Conservation (phyloP, 1,140 invertebrate genomes). For the silkworm (Bombyx mori) region DNA sequence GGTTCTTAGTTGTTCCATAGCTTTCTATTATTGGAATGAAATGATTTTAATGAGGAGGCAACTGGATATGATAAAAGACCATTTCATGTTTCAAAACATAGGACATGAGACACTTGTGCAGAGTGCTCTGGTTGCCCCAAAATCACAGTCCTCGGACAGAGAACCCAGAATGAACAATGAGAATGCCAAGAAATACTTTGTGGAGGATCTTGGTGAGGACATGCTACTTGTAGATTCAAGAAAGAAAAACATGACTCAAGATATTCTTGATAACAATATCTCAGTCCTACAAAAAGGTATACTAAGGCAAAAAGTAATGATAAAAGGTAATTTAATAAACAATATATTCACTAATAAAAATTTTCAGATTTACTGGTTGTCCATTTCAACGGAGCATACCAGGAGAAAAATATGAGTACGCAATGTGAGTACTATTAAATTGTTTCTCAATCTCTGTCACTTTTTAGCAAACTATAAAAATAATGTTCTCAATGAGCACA, state of each 20-base stretch:
- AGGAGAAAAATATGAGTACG: slow-evolving; percentile 39
- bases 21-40: slow-evolving; percentile 62
- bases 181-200: slow-evolving; percentile 44
- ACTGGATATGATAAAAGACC: slow-evolving; percentile 44
- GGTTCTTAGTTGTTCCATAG: slow-evolving; percentile 47
- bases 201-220: slow-evolving; percentile 54
- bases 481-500: no score
- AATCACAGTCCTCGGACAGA: slow-evolving; percentile 27
- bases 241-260: slow-evolving; percentile 44
- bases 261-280: slow-evolving; percentile 34
- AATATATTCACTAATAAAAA: slow-evolving; percentile 14
- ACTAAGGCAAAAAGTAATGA: neutral
- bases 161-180: slow-evolving; percentile 35
- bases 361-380: slow-evolving; percentile 46
- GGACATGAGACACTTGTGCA: slow-evolving; percentile 37
- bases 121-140: slow-evolving; percentile 36
- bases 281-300: slow-evolving; percentile 46
- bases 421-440: slow-evolving; percentile 36
- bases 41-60: slow-evolving; percentile 52
- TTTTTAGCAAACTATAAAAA: neutral
- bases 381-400: slow-evolving; percentile 54
- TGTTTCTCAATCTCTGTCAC: neutral
- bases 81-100: slow-evolving; percentile 44
- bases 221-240: slow-evolving; percentile 54
- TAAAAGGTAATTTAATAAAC: neutral